These are phyloP conservation scores for Leptinotarsa haldemani DNA, from an alignment of 2,888 invertebrate genomes.

Conservation along the genomic window DNA sequence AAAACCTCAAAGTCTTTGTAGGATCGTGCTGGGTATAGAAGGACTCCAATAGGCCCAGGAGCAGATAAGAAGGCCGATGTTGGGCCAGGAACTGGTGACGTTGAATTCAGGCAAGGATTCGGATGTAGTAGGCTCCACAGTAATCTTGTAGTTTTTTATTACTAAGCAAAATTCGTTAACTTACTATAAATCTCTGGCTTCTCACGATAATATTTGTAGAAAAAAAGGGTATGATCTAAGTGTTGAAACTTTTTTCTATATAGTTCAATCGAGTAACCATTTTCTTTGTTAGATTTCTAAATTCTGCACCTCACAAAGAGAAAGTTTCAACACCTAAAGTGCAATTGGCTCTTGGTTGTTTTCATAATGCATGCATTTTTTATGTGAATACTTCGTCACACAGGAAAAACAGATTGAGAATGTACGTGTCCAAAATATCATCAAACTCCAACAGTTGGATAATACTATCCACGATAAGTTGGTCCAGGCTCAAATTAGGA, in stretches of 20 bases:
- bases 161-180: background rate
- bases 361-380: conserved; percentile 54
- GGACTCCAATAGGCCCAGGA: conserved; percentile 74
- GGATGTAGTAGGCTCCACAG: conserved; percentile 77
- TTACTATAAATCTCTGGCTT: no score
- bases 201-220: no score
- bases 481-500: conserved; percentile 77
- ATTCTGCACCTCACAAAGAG: no score
- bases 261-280: no score
- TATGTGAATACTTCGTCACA: conserved; percentile 55
- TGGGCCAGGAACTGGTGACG: conserved; percentile 76
- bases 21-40: conserved; percentile 86
- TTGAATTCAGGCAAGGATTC: conserved; percentile 89
- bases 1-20: conserved; percentile 81
- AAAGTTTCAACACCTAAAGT: no score
- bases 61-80: conserved; percentile 76
- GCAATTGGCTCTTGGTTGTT: conserved; percentile 29
- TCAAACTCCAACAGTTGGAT: conserved; percentile 77
- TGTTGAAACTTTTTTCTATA: no score
- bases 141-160: conserved; percentile 57
- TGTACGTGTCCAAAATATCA: conserved; percentile 76
- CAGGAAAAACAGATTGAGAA: conserved; percentile 82
- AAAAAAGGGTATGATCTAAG: no score
- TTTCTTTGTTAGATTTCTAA: no score
- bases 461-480: conserved; percentile 77